Conservation (phyloP, 2,888 invertebrate species). For the Oligia strigilis region DNA sequence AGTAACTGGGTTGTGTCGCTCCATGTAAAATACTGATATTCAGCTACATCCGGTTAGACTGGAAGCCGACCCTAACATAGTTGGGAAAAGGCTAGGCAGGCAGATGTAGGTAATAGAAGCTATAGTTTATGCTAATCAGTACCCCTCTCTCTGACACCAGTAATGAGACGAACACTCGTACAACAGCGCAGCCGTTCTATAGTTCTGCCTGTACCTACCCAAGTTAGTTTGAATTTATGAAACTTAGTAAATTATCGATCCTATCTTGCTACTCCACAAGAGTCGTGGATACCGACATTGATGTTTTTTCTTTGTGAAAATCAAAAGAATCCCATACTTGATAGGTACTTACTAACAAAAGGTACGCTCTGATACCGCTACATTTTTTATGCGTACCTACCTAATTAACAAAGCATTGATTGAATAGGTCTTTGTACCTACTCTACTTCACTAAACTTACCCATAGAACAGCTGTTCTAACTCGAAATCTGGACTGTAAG, state of each 20-base stretch:
- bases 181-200: not conserved
- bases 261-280: not conserved
- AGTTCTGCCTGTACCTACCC: not conserved
- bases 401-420: constrained; percentile 20
- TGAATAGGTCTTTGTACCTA: constrained; percentile 9
- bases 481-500: not conserved
- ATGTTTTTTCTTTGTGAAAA: constrained; percentile 24
- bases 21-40: no score
- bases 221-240: not conserved
- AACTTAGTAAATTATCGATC: not conserved
- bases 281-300: not conserved
- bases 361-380: constrained; percentile 13
- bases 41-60: no score
- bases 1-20: no score
- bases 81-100: no score
- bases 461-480: not conserved
- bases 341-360: constrained; percentile 15
- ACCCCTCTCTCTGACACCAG: no score
- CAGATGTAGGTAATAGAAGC: not conserved
- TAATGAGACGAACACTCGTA: not conserved
- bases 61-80: no score
- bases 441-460: not conserved
- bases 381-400: constrained; percentile 1
- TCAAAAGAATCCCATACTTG: not conserved
- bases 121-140: not conserved